Evolutionary conservation across 2,888 invertebrate genomes (phyloP), one percentile per base, ranked within the genome.

Genomic region (Terebella lapidaria): DNA sequence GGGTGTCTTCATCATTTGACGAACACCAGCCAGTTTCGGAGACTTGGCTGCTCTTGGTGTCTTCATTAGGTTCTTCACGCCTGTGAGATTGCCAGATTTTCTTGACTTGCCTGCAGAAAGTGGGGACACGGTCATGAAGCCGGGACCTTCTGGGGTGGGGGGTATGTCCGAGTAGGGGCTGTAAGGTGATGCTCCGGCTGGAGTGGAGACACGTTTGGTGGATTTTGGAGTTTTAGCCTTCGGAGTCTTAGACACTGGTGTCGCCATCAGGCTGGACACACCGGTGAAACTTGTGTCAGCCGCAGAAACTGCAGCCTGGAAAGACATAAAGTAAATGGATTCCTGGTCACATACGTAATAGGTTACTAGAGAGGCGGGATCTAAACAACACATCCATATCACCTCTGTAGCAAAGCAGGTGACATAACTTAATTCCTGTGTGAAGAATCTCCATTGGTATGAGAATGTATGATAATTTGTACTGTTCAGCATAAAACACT

Each of bases 101-200:
- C 49, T 10, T 10, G 49, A 49, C 49, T 49, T 49, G 15, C 47
- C 24, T 18, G 46, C 27, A n/a, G 72, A 70, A n/a, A 77, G 60
- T 2, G 78, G 78, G 1, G 78, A 78, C 18, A 78, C 76, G 56
- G 74, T 66, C 78, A 78, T 78, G 58, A 77, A 74, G 28, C 75
- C 64, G 10, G 79, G 79, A 27, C 76, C 76, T 59, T 70, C 66
- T 1, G 79, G 79, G 24, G 78, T 78, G 51, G 75, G 75, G 24
- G 79, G 79, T 10, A 79, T 57, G 54, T 76, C 74, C 24, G 73
- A 73, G 66, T 76, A 78, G 29, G 73, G 63, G 27, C n/a, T n/a
- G n/a, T n/a, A n/a, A n/a, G 67, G 65, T 30, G n/a, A n/a, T n/a
- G n/a, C n/a, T n/a, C n/a, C n/a, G n/a, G n/a, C n/a, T n/a, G n/a